Evolutionary conservation across 2,113 vertebrate species (phyloP), one percentile per base, ranked within the genome.

Genomic region (Trogon surrucura): DNA sequence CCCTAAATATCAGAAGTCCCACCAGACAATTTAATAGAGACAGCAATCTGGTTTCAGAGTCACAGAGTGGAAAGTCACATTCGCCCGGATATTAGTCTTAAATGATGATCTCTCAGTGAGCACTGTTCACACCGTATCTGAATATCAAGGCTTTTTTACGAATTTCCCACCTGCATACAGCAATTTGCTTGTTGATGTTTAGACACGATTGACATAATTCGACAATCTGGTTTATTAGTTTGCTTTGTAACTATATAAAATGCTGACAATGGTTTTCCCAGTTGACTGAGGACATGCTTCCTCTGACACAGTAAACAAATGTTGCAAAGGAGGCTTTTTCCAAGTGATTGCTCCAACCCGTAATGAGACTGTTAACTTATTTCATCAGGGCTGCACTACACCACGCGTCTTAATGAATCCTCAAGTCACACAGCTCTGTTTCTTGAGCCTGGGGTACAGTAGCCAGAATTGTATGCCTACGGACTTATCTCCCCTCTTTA

Each of bases 191-290:
- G 65, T 93, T 95, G 90, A 80, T 97, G 84, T 85, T 97, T 96
- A 91, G 85, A 93, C 64, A 51, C 71, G 84, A 96, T 61, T 97
- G 97, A 89, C 87, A 88, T 90, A 95, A 97, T 89, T 91, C 4
- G 25, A 94, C 89, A 97, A 89, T 96, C 65, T 95, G 83, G 70
- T 17, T 95, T 97, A 97, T 97, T 96, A 97, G 83, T 83, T 80
- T 53, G 38, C 64, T 95, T 97, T 91, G 60, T 93, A 97, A 91
- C 86, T 93, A 44, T 88, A 51, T 82, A 85, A 92, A 96, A 92
- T 4, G 1, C 48, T 91, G 94, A 95, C 73, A 92, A n/a, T 89
- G 70, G 97, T 97, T 96, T 90, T 54, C 85, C 61, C 92, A 88
- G 78, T 44, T 95, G 93, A 95, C 73, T 93, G 85, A 95, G 95